Percentiles rank a stretch among this genome's conserved stretches.
Conservation (phyloP, 2,113 vertebrate genomes). For the Ginglymostoma cirratum region DNA sequence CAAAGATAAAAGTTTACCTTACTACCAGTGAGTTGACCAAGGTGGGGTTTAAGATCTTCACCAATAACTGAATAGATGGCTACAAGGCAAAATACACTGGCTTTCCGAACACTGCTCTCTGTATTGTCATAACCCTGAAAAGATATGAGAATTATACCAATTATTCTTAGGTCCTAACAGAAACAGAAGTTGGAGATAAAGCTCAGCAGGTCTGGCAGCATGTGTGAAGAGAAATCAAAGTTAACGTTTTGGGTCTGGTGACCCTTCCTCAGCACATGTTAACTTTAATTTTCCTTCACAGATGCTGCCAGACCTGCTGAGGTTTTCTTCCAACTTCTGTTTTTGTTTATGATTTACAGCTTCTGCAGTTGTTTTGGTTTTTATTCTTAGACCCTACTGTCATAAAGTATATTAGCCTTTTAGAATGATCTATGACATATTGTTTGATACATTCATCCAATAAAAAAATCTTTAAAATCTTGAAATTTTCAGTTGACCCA, state of each 20-base stretch:
- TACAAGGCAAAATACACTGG: conserved; percentile 94
- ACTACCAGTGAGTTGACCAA: conserved; percentile 89
- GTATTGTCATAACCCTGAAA: conserved; percentile 89
- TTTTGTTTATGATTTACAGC: too few relatives aligned
- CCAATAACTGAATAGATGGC: conserved; percentile 87
- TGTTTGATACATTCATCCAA: background rate
- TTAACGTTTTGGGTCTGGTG: too few relatives aligned
- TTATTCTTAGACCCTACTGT: background rate
- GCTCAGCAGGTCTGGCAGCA: too few relatives aligned
- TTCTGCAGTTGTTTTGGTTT: too few relatives aligned
- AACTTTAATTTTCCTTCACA: too few relatives aligned
- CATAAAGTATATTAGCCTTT: background rate
- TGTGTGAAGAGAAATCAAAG: too few relatives aligned
- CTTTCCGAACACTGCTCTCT: conserved; percentile 94
- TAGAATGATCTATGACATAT: background rate
- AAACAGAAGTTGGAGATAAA: too few relatives aligned
- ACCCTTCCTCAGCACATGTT: too few relatives aligned
- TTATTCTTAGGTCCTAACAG: too few relatives aligned
- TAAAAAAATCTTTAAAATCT: background rate
- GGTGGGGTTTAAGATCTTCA: conserved; percentile 91
- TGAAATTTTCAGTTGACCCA: background rate
- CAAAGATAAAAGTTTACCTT: conserved; percentile 65
- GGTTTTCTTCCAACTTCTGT: too few relatives aligned
- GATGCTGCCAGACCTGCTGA: too few relatives aligned
- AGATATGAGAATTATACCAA: background rate